These are phyloP conservation scores for Penaeus japonicus DNA, from an alignment of 1,140 invertebrate species.

Conservation along the genomic window DNA sequence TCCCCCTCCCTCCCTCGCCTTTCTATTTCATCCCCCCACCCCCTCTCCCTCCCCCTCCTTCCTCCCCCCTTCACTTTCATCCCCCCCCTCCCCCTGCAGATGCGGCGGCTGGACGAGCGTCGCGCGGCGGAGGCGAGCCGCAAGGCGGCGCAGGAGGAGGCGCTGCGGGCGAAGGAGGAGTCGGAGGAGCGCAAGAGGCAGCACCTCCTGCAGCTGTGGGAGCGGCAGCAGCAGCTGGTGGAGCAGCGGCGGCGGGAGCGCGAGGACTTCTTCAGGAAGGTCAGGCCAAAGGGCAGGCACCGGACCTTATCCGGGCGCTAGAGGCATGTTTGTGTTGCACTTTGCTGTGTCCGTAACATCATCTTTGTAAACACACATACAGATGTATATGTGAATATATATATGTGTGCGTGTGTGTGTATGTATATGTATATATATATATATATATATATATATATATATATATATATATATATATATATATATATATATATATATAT, in stretches of 20 bases:
- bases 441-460: slow-evolving; percentile 6
- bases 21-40: neutral
- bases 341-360: too few species aligned
- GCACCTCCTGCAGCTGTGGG: slow-evolving; percentile 45
- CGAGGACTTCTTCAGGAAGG: slow-evolving; percentile 48
- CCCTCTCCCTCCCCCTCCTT: neutral
- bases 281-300: neutral
- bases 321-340: too few species aligned
- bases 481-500: neutral
- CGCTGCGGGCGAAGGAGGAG: slow-evolving; percentile 32
- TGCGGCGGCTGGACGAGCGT: slow-evolving; percentile 36
- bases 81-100: neutral
- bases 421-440: slow-evolving; percentile 7
- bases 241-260: slow-evolving; percentile 41
- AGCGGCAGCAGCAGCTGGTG: slow-evolving; percentile 47
- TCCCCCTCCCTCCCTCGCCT: neutral
- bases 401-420: neutral
- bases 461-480: neutral
- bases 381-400: neutral
- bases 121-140: slow-evolving; percentile 11
- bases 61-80: too few species aligned
- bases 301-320: too few species aligned
- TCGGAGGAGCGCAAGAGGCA: slow-evolving; percentile 39
- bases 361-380: neutral
- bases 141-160: slow-evolving; percentile 25